Conservation (phyloP, 2,113 vertebrate species). For the Myiagra hebetior region DNA sequence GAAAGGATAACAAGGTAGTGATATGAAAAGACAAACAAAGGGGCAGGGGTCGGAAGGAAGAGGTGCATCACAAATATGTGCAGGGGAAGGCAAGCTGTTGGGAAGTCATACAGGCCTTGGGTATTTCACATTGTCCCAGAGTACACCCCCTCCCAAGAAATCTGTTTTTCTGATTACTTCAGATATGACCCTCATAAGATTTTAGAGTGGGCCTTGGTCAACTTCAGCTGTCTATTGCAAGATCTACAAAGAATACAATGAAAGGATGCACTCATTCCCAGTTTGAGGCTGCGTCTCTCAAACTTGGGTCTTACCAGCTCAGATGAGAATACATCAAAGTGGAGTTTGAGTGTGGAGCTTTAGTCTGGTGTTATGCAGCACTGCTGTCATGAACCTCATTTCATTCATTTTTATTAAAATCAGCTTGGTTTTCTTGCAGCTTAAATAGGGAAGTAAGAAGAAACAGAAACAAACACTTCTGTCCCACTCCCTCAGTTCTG, state of each 20-base stretch:
- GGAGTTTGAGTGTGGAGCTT: accelerated
- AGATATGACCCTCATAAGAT: background rate
- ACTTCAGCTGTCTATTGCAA: background rate
- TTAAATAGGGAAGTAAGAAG: background rate
- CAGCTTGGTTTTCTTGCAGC: background rate
- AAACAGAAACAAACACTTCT: background rate
- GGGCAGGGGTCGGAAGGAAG: background rate
- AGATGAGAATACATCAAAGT: background rate
- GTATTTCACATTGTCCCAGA: background rate
- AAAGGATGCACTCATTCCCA: background rate
- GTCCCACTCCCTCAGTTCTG: background rate
- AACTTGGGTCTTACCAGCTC: background rate
- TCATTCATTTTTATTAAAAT: background rate
- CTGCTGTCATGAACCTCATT: background rate
- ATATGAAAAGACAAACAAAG: background rate
- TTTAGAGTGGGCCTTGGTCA: background rate
- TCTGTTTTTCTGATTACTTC: background rate
- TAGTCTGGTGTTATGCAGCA: background rate
- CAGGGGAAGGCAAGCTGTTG: background rate
- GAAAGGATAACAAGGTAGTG: background rate
- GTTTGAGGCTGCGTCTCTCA: background rate
- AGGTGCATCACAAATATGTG: background rate
- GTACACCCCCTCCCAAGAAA: background rate
- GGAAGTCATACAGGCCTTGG: background rate
- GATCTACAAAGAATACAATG: background rate